Base-by-base conservation (phyloP, 2,888 invertebrate species). In the Oligia latruncula region DNA sequence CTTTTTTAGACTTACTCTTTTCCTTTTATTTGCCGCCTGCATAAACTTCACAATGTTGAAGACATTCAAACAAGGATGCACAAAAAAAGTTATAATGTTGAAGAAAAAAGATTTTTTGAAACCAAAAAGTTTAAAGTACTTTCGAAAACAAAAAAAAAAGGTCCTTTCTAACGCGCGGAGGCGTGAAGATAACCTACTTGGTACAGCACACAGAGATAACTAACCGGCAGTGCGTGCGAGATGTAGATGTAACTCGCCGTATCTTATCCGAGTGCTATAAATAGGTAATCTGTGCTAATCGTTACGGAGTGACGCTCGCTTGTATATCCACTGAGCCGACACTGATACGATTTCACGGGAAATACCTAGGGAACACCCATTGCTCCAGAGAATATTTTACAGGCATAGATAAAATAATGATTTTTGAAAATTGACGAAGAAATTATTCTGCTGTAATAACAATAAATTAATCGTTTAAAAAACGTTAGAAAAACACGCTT, bases 271-370 rank as follows among this genome's bases (percentile, higher is more conserved):
- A 82, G 78, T 75, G 65, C 79, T 88, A 87, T 85, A 81, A 81
- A 86, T 88, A 86, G 77, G 43, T 80, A 81, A 86, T 83, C 76
- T 86, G 78, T 84, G 84, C 82, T 87, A 86, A 88, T 88, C 84
- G 77, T 76, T 82, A 71, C 73, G 66, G 74, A 86, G 84, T 80
- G 72, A 78, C 71, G 88, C 76, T 77, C 77, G 86, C 72, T 81
- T 73, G 43, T 78, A 79, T 46, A 85, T 85, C 79, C 82, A 76
- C 80, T 84, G 78, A 82, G 80, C 82, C 68, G 75, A 70, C 68
- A 84, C 64, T 85, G 78, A 81, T 88, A 81, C 81, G 74, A 86
- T 82, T 82, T 86, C 68, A 83, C 79, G 78, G 77, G 77, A 74
- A 80, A 80, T 81, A 81, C 84, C 79, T 75, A 72, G 72, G 78